Conservation (phyloP, 2,113 vertebrate genomes). For the Sialia sialis region DNA sequence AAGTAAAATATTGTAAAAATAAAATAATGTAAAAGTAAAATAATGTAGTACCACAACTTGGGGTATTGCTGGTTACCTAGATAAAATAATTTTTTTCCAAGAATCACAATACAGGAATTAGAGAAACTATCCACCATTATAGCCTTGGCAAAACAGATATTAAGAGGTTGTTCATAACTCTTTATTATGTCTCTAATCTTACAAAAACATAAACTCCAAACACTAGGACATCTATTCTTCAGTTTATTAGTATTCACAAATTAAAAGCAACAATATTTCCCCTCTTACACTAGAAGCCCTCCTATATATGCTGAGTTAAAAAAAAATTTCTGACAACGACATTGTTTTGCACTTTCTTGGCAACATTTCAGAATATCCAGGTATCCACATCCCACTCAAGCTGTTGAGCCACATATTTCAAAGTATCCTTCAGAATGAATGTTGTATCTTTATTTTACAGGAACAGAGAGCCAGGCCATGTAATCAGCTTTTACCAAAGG, state of each 20-base stretch:
- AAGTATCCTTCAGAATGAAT: background rate
- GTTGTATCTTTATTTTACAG: background rate
- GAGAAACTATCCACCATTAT: background rate
- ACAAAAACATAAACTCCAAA: background rate
- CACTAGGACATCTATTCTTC: background rate
- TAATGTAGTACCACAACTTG: background rate
- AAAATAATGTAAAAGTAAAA: background rate
- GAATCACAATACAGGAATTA: background rate
- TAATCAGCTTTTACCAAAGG: background rate
- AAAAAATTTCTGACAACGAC: background rate
- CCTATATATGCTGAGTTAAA: background rate
- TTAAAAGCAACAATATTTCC: background rate
- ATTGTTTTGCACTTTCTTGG: background rate
- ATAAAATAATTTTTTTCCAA: background rate
- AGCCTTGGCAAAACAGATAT: background rate
- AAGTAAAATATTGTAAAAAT: background rate
- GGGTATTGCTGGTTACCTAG: background rate
- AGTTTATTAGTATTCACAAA: background rate
- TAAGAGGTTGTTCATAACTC: background rate
- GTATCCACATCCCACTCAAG: background rate
- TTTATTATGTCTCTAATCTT: background rate
- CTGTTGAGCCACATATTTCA: background rate
- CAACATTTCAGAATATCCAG: background rate
- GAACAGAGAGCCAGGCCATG: background rate
- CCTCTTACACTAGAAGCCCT: background rate